These are phyloP conservation scores for Zaprionus gabonicus DNA, from an alignment of 1,140 invertebrate species.

Conservation along the genomic window DNA sequence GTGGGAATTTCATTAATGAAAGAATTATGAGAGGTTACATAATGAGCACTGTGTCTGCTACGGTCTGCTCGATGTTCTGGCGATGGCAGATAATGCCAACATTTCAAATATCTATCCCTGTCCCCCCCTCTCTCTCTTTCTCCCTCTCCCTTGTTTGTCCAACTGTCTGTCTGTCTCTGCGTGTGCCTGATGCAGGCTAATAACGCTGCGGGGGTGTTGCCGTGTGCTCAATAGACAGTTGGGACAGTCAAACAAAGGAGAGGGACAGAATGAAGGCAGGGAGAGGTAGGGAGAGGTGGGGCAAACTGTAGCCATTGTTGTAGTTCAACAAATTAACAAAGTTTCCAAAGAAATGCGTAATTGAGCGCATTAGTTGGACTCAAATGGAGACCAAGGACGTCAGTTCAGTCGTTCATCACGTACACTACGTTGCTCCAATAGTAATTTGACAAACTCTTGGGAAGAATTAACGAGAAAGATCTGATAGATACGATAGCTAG, in stretches of 20 bases:
- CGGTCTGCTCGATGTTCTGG: constrained; percentile 9
- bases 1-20: constrained; percentile 83
- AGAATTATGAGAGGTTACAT: constrained; percentile 83
- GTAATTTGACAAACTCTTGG: constrained; percentile 45
- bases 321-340: constrained; percentile 77
- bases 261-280: too few species aligned
- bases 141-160: neutral
- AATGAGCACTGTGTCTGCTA: constrained; percentile 56
- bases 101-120: constrained; percentile 25
- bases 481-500: neutral
- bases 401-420: constrained; percentile 29
- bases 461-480: constrained; percentile 34
- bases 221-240: constrained; percentile 25
- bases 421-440: constrained; percentile 27
- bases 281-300: neutral
- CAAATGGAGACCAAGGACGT: constrained; percentile 28
- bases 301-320: constrained; percentile 52
- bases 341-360: constrained; percentile 74
- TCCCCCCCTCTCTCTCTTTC: neutral
- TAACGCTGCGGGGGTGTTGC: constrained; percentile 52
- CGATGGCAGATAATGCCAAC: constrained; percentile 50
- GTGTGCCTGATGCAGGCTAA: constrained; percentile 47
- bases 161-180: constrained; percentile 23
- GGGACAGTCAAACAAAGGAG: constrained; percentile 4
- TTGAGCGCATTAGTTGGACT: constrained; percentile 55